Conservation (phyloP, 37 sponge, comb jelly and placozoan genomes). For the Chondrilla cf. caribensis region DNA sequence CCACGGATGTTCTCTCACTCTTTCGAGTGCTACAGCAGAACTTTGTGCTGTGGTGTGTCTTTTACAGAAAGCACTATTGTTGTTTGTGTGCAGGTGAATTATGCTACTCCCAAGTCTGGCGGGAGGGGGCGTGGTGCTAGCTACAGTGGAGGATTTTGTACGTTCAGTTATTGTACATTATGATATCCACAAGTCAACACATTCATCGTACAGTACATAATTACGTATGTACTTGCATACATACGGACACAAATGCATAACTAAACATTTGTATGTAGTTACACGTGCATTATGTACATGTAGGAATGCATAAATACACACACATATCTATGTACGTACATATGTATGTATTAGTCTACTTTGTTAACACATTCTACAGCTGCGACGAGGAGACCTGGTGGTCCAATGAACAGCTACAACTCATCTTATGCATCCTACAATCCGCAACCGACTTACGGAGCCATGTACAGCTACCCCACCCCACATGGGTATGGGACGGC, state of each 20-base stretch:
- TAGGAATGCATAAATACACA: too few relatives aligned
- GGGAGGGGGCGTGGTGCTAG: conserved; percentile 28
- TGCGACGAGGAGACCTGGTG: not conserved
- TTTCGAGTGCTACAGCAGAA: too few relatives aligned
- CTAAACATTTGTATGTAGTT: too few relatives aligned
- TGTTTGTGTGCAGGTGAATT: conserved; percentile 79
- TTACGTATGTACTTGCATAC: too few relatives aligned
- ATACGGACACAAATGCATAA: too few relatives aligned
- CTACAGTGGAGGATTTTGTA: not conserved
- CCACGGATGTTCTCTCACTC: too few relatives aligned
- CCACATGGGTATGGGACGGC: conserved; percentile 21
- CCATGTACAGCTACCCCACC: conserved; percentile 16
- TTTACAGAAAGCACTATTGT: too few relatives aligned
- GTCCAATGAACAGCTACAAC: not conserved
- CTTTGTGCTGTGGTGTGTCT: too few relatives aligned
- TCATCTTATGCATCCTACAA: not conserved
- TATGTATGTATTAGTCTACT: too few relatives aligned
- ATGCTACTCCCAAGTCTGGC: conserved; percentile 78
- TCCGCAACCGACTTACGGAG: not conserved
- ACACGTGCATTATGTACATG: too few relatives aligned
- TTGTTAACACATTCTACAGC: not conserved
- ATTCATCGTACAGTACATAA: not conserved
- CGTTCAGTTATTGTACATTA: not conserved
- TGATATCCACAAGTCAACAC: not conserved
- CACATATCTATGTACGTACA: too few relatives aligned